Conservation (phyloP, 2,797 vertebrate species). For the Hirundo rustica region DNA sequence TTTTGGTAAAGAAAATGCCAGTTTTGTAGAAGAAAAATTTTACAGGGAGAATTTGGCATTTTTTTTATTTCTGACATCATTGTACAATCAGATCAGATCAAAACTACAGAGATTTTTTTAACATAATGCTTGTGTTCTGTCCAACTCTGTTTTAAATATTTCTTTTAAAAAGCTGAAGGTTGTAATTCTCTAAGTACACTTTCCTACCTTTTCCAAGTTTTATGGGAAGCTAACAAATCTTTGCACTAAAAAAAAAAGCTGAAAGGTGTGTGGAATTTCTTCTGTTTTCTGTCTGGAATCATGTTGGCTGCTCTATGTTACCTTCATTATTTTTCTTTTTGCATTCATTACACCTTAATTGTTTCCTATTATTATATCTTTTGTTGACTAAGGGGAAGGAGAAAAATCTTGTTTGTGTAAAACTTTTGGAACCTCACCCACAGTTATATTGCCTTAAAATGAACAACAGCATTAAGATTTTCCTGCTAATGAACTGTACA, state of each 20-base stretch:
- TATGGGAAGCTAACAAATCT: background rate
- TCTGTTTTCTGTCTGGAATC: background rate
- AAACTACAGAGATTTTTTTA: background rate
- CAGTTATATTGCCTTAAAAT: background rate
- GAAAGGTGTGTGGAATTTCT: background rate
- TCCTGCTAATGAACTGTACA: background rate
- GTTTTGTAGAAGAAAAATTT: background rate
- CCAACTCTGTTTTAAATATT: background rate
- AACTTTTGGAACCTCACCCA: background rate
- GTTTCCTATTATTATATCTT: background rate
- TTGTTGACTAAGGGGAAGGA: background rate
- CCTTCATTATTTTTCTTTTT: background rate
- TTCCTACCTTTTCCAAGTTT: background rate
- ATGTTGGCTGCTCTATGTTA: background rate
- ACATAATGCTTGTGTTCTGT: background rate
- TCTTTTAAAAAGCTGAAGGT: background rate
- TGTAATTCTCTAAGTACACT: background rate
- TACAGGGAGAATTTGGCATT: background rate
- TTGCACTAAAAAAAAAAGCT: background rate
- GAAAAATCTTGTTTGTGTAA: background rate
- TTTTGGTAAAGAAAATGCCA: background rate
- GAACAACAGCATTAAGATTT: background rate
- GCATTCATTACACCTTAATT: background rate
- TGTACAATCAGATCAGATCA: background rate
- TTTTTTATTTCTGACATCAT: background rate